A percentile compares a stretch with the other conserved stretches of the same genome.
phyloP scores from a whole-genome alignment of 2,888 invertebrate genomes.

The Pecten maximus region DNA sequence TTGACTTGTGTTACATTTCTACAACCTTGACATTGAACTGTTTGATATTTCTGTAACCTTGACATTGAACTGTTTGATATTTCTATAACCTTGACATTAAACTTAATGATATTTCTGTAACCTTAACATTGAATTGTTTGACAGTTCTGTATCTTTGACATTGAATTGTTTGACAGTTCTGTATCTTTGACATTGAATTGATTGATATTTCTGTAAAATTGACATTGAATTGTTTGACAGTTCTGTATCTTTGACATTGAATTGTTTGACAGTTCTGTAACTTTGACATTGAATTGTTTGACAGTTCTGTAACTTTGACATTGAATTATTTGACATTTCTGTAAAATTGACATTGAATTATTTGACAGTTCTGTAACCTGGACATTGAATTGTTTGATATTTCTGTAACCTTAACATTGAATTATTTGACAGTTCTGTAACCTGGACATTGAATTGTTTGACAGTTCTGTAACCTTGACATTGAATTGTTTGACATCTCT shows the following conservation, averaged over 20 bases:
- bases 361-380: neutral
- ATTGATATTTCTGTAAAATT: neutral
- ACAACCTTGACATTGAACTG: neutral
- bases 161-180: neutral
- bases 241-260: neutral
- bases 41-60: slow-evolving; percentile 57
- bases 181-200: neutral
- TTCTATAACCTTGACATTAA: neutral
- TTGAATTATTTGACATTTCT: neutral
- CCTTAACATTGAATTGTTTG: neutral
- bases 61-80: neutral
- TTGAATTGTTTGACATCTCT: neutral
- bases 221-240: neutral
- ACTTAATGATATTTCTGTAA: neutral
- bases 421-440: neutral
- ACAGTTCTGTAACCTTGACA: neutral
- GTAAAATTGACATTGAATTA: neutral
- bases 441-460: neutral
- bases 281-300: neutral
- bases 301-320: neutral
- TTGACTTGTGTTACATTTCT: neutral
- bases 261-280: neutral
- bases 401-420: neutral
- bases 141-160: neutral
- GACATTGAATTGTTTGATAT: neutral